Evolutionary conservation across 2,797 vertebrate genomes (phyloP).

Genomic region (Tragelaphus eurycerus): DNA sequence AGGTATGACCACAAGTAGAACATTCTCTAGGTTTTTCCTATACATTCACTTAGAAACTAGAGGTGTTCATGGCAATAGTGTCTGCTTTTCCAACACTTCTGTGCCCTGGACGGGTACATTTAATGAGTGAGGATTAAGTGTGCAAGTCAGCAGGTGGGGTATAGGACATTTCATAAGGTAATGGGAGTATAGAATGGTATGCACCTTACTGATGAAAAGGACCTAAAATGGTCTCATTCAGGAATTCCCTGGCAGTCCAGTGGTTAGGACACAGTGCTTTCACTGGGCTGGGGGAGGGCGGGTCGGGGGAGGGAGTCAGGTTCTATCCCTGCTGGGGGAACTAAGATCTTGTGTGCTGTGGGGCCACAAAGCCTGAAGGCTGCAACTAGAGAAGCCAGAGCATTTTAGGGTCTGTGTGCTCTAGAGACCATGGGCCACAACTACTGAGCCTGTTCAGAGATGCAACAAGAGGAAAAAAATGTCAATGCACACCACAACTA

Average conservation of each 20-base stretch:
- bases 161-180: not conserved
- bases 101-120: not conserved
- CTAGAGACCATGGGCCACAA: not conserved
- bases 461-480: not conserved
- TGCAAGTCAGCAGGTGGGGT: not conserved
- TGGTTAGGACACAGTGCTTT: not conserved
- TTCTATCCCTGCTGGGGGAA: not conserved
- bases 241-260: not conserved
- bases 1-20: not conserved
- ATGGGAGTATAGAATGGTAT: not conserved
- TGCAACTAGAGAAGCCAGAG: not conserved
- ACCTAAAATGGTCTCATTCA: not conserved
- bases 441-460: not conserved
- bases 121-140: not conserved
- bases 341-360: not conserved
- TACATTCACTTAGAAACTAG: not conserved
- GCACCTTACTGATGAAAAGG: not conserved
- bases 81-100: not conserved
- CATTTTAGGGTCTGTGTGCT: not conserved
- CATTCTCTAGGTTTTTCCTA: not conserved
- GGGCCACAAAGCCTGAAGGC: not conserved
- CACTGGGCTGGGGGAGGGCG: not conserved
- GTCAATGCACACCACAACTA: not conserved
- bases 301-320: not conserved
- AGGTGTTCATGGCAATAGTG: not conserved